A percentile compares a stretch with the other conserved stretches of the same genome.
Evolutionary conservation across 2,888 invertebrate species (phyloP).

Genomic region (Dynastes grantii): DNA sequence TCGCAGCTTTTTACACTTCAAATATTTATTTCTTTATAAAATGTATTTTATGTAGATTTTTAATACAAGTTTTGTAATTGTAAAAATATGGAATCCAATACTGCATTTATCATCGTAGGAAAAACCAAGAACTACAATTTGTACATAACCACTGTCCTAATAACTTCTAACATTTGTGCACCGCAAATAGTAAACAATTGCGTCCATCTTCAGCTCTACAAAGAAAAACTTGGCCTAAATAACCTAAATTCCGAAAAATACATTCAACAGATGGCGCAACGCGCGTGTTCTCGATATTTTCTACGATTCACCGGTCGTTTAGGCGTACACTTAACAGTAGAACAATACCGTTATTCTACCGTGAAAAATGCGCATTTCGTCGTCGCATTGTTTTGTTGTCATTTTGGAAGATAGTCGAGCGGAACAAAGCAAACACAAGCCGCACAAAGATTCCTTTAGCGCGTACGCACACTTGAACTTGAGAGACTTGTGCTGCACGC

Average conservation of each 20-base stretch:
- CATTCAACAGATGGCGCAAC: slow-evolving; percentile 25
- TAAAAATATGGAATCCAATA: too few relatives aligned
- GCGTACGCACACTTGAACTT: slow-evolving; percentile 7
- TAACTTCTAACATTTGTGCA: background rate
- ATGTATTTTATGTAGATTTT: too few relatives aligned
- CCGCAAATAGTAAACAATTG: slow-evolving; percentile 22
- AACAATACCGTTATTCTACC: slow-evolving; percentile 28
- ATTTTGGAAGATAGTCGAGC: slow-evolving; percentile 15
- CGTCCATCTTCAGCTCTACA: background rate
- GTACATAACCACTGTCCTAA: too few relatives aligned
- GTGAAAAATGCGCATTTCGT: slow-evolving; percentile 28
- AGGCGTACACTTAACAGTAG: slow-evolving; percentile 2
- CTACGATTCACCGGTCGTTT: slow-evolving; percentile 1
- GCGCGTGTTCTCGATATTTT: slow-evolving; percentile 23
- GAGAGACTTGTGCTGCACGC: slow-evolving; percentile 16
- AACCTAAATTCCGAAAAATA: slow-evolving; percentile 22
- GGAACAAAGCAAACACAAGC: slow-evolving; percentile 6
- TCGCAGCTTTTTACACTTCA: too few relatives aligned
- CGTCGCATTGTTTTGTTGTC: slow-evolving; percentile 5
- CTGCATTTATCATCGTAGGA: too few relatives aligned
- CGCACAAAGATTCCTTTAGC: slow-evolving; percentile 3
- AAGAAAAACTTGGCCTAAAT: slow-evolving; percentile 19
- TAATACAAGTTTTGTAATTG: too few relatives aligned
- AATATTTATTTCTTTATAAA: too few relatives aligned
- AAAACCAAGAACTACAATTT: too few relatives aligned